These are phyloP conservation scores for Geotrypetes seraphini DNA, from an alignment of 2,797 vertebrate genomes.

Conservation along the genomic window DNA sequence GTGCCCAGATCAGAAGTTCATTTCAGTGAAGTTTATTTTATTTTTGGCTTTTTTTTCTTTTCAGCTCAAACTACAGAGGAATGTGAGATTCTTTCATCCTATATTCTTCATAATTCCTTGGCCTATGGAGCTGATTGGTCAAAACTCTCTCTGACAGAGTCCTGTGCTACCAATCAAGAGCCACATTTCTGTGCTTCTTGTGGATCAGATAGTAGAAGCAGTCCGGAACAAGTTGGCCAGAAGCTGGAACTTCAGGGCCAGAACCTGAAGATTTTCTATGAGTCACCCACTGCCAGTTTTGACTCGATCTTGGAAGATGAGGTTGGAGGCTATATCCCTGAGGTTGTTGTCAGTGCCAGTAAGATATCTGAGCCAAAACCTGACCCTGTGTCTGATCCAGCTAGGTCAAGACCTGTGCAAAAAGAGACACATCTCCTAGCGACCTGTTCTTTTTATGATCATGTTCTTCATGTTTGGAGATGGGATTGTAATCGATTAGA, in stretches of 20 bases:
- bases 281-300: slow-evolving; percentile 66
- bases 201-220: neutral
- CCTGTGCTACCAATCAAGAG: neutral
- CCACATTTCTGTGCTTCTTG: fast-evolving
- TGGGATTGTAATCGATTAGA: slow-evolving; percentile 53
- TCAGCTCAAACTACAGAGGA: slow-evolving; percentile 51
- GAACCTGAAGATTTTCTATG: slow-evolving; percentile 64
- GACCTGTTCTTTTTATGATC: slow-evolving; percentile 90
- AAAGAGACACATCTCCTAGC: slow-evolving; percentile 62
- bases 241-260: slow-evolving; percentile 22
- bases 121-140: slow-evolving; percentile 94
- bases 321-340: slow-evolving; percentile 23
- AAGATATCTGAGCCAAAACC: neutral
- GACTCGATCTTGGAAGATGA: slow-evolving; percentile 61
- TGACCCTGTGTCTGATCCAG: fast-evolving
- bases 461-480: slow-evolving; percentile 82
- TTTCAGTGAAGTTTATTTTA: neutral
- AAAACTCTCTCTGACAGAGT: slow-evolving; percentile 34
- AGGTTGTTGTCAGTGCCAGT: neutral
- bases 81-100: slow-evolving; percentile 63
- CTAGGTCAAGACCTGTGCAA: neutral
- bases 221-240: neutral
- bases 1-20: too few species aligned
- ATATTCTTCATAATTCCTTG: slow-evolving; percentile 74
- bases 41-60: neutral